Evolutionary conservation across 2,797 vertebrate genomes (phyloP).

Genomic region (Oceanodroma leucorhoa): DNA sequence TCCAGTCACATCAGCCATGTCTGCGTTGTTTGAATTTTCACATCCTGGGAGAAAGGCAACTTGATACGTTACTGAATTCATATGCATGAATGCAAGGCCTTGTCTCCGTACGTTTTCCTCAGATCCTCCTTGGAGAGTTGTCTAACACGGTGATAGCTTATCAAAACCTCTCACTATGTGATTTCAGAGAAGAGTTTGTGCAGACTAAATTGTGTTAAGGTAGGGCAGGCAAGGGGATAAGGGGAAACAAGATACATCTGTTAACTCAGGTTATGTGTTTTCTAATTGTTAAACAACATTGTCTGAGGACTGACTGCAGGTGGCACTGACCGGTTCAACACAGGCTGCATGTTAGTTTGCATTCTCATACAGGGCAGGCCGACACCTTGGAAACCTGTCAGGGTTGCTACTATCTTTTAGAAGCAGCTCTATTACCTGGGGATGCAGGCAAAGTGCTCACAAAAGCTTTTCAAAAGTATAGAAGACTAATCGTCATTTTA

Average conservation of each 20-base stretch:
- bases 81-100: not conserved
- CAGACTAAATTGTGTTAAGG: not conserved
- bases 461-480: not conserved
- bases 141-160: slow-evolving; percentile 18
- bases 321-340: not conserved
- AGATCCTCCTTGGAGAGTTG: not conserved
- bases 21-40: not conserved
- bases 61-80: not conserved
- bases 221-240: not conserved
- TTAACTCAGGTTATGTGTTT: not conserved
- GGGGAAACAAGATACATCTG: not conserved
- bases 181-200: slow-evolving; percentile 9
- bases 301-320: not conserved
- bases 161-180: not conserved
- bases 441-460: not conserved
- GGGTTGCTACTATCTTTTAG: not conserved
- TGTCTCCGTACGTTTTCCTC: not conserved
- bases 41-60: slow-evolving; percentile 6
- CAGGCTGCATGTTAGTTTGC: not conserved
- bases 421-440: not conserved
- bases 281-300: not conserved
- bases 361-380: not conserved
- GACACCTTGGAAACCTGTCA: not conserved
- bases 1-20: not conserved
- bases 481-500: not conserved